phyloP scores from a whole-genome alignment of 2,888 invertebrate species.

The Pterostichus madidus region DNA sequence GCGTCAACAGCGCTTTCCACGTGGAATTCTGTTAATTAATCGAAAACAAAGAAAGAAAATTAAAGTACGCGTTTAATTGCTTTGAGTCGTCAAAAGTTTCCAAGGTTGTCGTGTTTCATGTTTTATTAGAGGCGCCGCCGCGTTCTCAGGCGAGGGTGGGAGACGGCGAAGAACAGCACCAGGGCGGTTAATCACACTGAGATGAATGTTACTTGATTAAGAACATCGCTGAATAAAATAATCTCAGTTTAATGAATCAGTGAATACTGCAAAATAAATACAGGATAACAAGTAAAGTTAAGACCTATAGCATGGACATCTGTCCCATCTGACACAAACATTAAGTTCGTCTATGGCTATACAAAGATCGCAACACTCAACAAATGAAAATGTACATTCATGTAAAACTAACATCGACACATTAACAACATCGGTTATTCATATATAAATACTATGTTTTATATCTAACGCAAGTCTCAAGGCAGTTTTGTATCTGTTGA shows the following conservation, averaged over 20 bases:
- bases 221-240: constrained; percentile 51
- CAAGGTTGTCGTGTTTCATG: constrained; percentile 43
- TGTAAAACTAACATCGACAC: constrained; percentile 63
- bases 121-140: constrained; percentile 34
- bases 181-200: constrained; percentile 7
- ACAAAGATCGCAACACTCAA: constrained; percentile 57
- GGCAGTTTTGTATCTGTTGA: constrained; percentile 61
- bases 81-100: constrained; percentile 42
- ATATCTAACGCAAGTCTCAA: constrained; percentile 57
- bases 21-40: constrained; percentile 41
- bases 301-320: constrained; percentile 72
- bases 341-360: constrained; percentile 48
- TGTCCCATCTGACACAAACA: constrained; percentile 78
- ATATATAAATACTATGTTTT: constrained; percentile 55
- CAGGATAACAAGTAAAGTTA: constrained; percentile 55
- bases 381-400: constrained; percentile 63
- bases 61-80: constrained; percentile 53
- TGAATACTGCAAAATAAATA: constrained; percentile 57
- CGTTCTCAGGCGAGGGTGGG: neutral
- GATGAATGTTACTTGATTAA: constrained; percentile 41
- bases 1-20: neutral
- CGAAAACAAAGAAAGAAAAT: constrained; percentile 49
- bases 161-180: neutral
- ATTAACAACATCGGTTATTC: constrained; percentile 60
- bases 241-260: constrained; percentile 59